A percentile compares a stretch with the other conserved stretches of the same genome.
Evolutionary conservation across 2,888 invertebrate genomes (phyloP).

Genomic region (Ennomos erosarius): DNA sequence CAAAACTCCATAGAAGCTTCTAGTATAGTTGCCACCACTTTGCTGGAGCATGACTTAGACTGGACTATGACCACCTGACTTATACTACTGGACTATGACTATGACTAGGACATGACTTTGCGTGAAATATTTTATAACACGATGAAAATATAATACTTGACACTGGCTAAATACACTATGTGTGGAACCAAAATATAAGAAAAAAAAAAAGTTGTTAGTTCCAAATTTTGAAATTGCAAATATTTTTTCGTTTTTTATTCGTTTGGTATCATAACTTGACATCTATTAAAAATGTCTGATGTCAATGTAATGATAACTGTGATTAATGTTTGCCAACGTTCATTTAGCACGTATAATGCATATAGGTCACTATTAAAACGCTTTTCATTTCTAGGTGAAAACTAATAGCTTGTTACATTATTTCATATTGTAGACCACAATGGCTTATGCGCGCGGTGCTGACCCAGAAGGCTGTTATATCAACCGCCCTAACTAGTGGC

Average conservation of each 20-base stretch:
- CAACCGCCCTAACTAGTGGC: slow-evolving; percentile 37
- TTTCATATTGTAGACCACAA: slow-evolving; percentile 11
- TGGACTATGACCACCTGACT: no score
- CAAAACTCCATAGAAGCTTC: no score
- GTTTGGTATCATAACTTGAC: neutral
- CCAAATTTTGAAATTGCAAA: slow-evolving; percentile 1
- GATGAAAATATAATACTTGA: no score
- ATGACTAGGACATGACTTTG: no score
- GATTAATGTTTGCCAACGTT: neutral
- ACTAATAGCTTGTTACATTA: slow-evolving; percentile 3
- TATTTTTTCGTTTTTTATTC: neutral
- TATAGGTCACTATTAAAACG: neutral
- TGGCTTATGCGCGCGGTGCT: slow-evolving; percentile 11
- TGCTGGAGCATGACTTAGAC: no score
- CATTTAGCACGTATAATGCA: neutral
- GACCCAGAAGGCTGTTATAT: slow-evolving; percentile 16
- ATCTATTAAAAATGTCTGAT: neutral
- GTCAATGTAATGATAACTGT: neutral
- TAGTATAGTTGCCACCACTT: no score
- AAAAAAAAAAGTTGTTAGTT: no score
- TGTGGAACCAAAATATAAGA: no score
- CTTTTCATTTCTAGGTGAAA: neutral
- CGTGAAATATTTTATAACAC: no score
- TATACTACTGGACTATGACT: no score
- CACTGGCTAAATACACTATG: no score